phyloP scores from a whole-genome alignment of 2,888 invertebrate genomes.

The Phyto melanocephala region DNA sequence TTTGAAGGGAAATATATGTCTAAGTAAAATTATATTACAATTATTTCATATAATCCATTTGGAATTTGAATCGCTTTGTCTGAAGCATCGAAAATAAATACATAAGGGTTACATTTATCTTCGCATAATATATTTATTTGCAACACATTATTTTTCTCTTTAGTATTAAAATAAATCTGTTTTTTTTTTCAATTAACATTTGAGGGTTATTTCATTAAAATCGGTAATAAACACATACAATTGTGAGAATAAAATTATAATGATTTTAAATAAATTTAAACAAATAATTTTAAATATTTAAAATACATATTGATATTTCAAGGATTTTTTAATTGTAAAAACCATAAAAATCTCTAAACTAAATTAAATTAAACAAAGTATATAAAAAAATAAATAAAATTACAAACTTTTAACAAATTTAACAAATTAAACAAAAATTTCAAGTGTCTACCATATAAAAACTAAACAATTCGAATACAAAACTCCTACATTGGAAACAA shows the following conservation, averaged over 20 bases:
- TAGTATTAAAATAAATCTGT: slow-evolving; percentile 25
- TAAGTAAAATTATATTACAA: too few species aligned
- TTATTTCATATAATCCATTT: too few species aligned
- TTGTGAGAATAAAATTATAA: slow-evolving; percentile 46
- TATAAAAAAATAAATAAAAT: neutral
- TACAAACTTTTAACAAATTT: neutral
- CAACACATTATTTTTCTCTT: too few species aligned
- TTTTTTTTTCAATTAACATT: slow-evolving; percentile 16
- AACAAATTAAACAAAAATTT: neutral
- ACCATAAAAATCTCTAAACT: neutral
- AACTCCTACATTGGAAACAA: slow-evolving; percentile 20
- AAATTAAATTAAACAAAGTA: neutral
- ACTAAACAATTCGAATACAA: neutral
- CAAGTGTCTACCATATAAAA: neutral
- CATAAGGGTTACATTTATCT: too few species aligned
- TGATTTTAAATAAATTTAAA: slow-evolving; percentile 23
- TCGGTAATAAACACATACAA: slow-evolving; percentile 14
- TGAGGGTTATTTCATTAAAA: slow-evolving; percentile 53
- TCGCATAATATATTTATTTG: too few species aligned
- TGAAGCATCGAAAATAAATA: too few species aligned
- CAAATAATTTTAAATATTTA: slow-evolving; percentile 19
- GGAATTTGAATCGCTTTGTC: too few species aligned
- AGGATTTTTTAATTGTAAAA: slow-evolving; percentile 3
- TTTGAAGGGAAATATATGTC: too few species aligned
- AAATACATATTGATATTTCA: slow-evolving; percentile 28